phyloP scores from a whole-genome alignment of 2,888 invertebrate species.

The Noctua fimbriata region DNA sequence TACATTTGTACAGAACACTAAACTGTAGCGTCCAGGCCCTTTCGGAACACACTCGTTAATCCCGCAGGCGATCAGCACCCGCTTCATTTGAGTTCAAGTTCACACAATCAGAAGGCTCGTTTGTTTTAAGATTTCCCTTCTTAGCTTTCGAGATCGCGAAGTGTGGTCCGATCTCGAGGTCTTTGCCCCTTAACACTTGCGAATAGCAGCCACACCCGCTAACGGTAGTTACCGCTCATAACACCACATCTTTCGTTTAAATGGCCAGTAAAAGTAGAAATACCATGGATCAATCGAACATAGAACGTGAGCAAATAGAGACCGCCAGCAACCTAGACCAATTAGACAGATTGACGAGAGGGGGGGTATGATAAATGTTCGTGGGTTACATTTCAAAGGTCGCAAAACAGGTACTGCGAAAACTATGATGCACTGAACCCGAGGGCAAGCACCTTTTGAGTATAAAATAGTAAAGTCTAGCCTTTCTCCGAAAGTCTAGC shows the following conservation, averaged over 20 bases:
- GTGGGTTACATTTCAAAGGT: constrained; percentile 42
- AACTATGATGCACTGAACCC: constrained; percentile 50
- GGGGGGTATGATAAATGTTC: constrained; percentile 40
- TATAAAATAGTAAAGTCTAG: constrained; percentile 43
- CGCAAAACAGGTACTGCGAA: constrained; percentile 36
- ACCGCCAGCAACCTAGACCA: constrained; percentile 43
- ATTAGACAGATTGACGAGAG: constrained; percentile 45
- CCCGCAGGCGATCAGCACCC: constrained; percentile 41
- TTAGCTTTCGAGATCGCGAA: constrained; percentile 56
- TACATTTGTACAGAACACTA: constrained; percentile 16
- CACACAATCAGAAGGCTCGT: constrained; percentile 48
- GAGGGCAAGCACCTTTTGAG: constrained; percentile 46
- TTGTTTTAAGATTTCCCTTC: constrained; percentile 59
- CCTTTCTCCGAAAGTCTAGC: constrained; percentile 40
- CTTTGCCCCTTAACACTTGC: constrained; percentile 82
- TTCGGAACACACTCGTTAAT: constrained; percentile 37
- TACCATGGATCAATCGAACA: constrained; percentile 60
- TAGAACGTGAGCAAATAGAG: constrained; percentile 55
- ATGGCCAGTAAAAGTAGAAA: constrained; percentile 65
- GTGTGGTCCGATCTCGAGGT: constrained; percentile 77
- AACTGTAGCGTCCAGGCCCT: not conserved
- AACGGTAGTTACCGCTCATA: constrained; percentile 80
- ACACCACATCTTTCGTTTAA: constrained; percentile 70
- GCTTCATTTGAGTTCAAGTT: constrained; percentile 58
- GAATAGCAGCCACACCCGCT: constrained; percentile 80